Conservation (phyloP, 2,113 vertebrate genomes). For the Willisornis vidua region DNA sequence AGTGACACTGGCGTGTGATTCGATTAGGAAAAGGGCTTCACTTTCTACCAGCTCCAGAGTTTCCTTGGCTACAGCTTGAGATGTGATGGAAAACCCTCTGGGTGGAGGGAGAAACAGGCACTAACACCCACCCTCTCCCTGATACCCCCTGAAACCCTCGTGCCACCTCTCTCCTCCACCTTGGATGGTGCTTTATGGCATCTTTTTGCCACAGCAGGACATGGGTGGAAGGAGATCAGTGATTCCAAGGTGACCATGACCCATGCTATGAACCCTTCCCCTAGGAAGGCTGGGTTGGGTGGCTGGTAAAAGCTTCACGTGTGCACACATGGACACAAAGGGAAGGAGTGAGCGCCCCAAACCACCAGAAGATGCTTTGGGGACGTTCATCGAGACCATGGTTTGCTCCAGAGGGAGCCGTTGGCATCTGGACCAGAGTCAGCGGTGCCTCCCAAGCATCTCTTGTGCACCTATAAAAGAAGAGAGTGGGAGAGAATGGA, state of each 20-base stretch:
- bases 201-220: neutral
- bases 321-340: fast-evolving
- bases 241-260: neutral
- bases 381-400: fast-evolving
- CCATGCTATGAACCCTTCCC: fast-evolving
- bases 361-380: neutral
- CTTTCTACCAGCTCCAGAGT: neutral
- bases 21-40: conserved; percentile 42
- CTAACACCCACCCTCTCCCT: fast-evolving
- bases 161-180: neutral
- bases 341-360: neutral
- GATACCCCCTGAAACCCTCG: fast-evolving
- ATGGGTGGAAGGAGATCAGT: too few species aligned
- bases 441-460: fast-evolving
- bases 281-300: neutral
- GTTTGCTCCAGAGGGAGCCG: neutral
- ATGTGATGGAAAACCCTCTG: neutral
- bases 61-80: neutral
- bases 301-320: neutral
- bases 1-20: conserved; percentile 62
- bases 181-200: neutral
- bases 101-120: neutral
- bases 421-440: fast-evolving
- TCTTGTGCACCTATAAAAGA: neutral
- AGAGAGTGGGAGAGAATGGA: neutral